Conservation (phyloP, 2,113 vertebrate species). For the Hippocampus barbouri region DNA sequence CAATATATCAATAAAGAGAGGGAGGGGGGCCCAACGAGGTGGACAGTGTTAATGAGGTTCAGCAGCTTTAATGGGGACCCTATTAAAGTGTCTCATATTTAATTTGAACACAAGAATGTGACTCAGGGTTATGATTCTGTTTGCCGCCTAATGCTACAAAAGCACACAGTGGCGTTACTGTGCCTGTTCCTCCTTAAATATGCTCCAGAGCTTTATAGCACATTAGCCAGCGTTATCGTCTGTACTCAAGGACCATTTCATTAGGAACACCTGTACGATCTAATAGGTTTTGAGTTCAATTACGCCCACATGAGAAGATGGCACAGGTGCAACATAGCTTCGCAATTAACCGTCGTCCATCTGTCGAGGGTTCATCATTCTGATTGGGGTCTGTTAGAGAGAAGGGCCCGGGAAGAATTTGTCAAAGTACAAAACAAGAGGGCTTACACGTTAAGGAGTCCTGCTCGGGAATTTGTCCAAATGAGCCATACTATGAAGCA, state of each 20-base stretch:
- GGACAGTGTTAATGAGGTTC: slow-evolving; percentile 18
- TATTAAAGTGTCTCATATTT: slow-evolving; percentile 15
- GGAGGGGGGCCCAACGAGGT: not conserved
- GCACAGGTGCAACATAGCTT: not conserved
- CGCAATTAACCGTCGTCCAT: not conserved
- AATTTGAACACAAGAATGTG: slow-evolving; percentile 6
- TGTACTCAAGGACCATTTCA: not conserved
- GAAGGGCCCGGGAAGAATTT: not conserved
- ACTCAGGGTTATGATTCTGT: slow-evolving; percentile 26
- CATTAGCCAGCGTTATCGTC: not conserved
- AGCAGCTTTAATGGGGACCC: slow-evolving; percentile 17
- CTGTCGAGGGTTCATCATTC: not conserved
- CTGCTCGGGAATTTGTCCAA: not conserved
- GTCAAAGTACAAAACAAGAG: not conserved
- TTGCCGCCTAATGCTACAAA: slow-evolving; percentile 12
- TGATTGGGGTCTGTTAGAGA: not conserved
- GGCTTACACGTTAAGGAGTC: not conserved
- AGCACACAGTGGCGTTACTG: not conserved
- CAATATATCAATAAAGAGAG: not conserved
- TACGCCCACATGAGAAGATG: not conserved
- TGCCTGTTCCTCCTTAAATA: not conserved
- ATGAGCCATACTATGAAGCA: not conserved
- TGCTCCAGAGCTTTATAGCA: not conserved
- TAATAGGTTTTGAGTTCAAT: not conserved
- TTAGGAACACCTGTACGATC: not conserved